Evolutionary conservation across 2,113 vertebrate species (phyloP).

Genomic region (Hippocampus guttulatus): DNA sequence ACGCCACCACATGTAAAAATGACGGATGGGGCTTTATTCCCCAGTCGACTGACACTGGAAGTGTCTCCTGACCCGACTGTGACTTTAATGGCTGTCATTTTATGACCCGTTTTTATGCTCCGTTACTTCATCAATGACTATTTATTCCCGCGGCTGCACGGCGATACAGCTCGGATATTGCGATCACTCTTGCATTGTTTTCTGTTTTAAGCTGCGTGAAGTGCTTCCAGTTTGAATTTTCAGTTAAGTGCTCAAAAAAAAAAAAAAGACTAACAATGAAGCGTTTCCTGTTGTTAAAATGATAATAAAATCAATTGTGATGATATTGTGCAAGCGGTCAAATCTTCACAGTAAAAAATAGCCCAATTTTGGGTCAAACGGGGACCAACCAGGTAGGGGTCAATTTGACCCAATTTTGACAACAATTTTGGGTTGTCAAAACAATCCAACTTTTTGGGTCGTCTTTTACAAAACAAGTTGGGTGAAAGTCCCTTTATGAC

Average conservation of each 20-base stretch:
- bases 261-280: constrained; percentile 16
- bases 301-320: constrained; percentile 29
- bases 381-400: no score
- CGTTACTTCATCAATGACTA: constrained; percentile 35
- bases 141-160: constrained; percentile 18
- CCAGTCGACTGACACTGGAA: constrained; percentile 15
- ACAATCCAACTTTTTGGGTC: no score
- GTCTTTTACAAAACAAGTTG: no score
- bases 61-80: constrained; percentile 3
- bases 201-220: constrained; percentile 61
- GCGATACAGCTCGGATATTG: constrained; percentile 23
- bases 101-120: constrained; percentile 40
- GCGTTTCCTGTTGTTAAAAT: constrained; percentile 26
- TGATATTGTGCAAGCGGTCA: constrained; percentile 23
- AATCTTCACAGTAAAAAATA: neutral
- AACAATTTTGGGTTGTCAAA: no score
- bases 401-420: no score
- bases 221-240: constrained; percentile 65
- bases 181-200: constrained; percentile 45
- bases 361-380: no score
- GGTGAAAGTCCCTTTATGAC: no score
- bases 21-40: constrained; percentile 33
- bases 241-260: constrained; percentile 63
- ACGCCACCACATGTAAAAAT: constrained; percentile 35
- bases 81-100: constrained; percentile 42